Base-by-base conservation (phyloP, 2,797 vertebrate genomes). In the Fistularia commersonii region DNA sequence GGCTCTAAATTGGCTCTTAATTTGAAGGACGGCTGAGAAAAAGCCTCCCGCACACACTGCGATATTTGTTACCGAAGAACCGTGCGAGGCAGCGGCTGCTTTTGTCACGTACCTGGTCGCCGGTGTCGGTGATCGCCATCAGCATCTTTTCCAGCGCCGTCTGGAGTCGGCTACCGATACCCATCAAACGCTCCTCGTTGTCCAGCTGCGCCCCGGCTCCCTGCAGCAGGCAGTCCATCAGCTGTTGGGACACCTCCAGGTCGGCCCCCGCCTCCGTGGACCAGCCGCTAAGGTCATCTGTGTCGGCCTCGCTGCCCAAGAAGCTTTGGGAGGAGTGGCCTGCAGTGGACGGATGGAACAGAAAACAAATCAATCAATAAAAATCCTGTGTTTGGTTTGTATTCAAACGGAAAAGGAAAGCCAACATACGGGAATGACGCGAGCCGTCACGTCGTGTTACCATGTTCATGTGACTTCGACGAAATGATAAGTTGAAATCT, bases 81-180 rank as follows among this genome's bases (percentile, higher is more conserved):
- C 11, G 23, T 15, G 2, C 11, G 43, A 4, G 11, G 15, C 8
- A 8, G 8, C 31, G 42, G 36, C 41, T 33, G 9, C 5, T 1
- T 11, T 40, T 14, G 1, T 15, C 31, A 35, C 39, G 3, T 93
- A 99, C 96, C 96, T 98, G 92, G 83, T 88, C 84, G 14, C 85
- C 92, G 7, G 93, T 92, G 79, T 95, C 92, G 13, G 69, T 93
- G 77, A 99, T 95, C 58, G 93, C 87, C 86, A 94, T 91, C 40
- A 98, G 70, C 69, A 99, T 94, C 75, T 94, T 96, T 85, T 95
- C 92, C 74, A 98, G 90, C 15, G 93, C 93, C 0, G 83, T 89
- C 44, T 99, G 95, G 14, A 99, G 91, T 51, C 96, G 92, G 65
- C 86, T 77, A 73, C 93, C 93, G 73, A 96, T 87, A 61, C 85